Conservation (phyloP, 2,797 vertebrate genomes). For the Odontamblyopus rebecca region DNA sequence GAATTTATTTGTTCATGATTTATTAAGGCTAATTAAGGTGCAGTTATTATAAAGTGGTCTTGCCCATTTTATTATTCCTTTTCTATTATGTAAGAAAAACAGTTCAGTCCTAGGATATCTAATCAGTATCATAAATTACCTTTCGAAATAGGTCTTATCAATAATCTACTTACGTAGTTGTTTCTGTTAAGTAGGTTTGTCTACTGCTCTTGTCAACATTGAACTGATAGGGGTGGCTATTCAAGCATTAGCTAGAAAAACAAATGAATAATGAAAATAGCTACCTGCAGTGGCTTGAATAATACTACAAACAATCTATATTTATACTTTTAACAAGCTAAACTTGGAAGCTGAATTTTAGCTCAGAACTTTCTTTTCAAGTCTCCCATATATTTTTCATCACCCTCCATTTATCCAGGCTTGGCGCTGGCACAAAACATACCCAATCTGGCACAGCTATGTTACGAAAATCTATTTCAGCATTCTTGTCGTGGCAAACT, state of each 20-base stretch:
- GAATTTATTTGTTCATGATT: no score
- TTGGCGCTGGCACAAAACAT: background rate
- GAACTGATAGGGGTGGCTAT: background rate
- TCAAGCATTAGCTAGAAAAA: background rate
- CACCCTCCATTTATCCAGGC: background rate
- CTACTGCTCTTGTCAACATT: background rate
- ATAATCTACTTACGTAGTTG: background rate
- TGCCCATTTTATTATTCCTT: background rate
- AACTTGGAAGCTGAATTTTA: background rate
- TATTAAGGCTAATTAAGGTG: no score
- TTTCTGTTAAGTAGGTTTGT: background rate
- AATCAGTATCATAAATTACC: background rate
- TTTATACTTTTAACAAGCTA: background rate
- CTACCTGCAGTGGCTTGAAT: background rate
- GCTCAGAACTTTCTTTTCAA: background rate
- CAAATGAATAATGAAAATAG: background rate
- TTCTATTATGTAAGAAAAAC: background rate
- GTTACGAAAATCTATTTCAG: background rate
- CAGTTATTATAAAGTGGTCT: no score
- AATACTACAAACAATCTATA: background rate
- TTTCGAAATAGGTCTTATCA: background rate
- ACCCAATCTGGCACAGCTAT: background rate
- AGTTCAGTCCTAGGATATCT: background rate
- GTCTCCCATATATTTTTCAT: background rate
- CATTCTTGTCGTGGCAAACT: background rate